These are phyloP conservation scores for Rhinogobius similis DNA, from an alignment of 2,113 vertebrate genomes.

Conservation along the genomic window DNA sequence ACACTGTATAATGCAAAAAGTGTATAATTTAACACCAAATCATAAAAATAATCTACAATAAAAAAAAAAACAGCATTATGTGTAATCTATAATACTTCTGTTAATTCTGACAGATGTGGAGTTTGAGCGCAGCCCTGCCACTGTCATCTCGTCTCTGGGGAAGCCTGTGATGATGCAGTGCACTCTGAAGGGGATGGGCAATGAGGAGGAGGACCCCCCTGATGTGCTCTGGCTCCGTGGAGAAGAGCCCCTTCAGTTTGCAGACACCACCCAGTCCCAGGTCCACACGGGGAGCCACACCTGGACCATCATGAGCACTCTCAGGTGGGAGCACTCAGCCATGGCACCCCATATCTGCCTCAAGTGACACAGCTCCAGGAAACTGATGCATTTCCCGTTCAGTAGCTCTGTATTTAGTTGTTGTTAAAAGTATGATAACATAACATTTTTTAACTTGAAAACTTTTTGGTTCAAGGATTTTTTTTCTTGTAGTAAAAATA, in stretches of 20 bases:
- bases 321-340: conserved; percentile 42
- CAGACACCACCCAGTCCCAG: conserved; percentile 83
- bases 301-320: conserved; percentile 71
- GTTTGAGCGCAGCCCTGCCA: conserved; percentile 76
- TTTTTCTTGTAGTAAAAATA: no score
- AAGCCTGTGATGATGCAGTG: conserved; percentile 79
- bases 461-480: no score
- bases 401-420: background rate
- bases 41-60: no score
- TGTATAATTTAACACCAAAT: no score
- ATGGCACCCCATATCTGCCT: background rate
- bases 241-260: conserved; percentile 61
- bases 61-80: background rate
- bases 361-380: background rate
- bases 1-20: no score
- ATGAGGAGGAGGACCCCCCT: conserved; percentile 66
- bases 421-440: no score
- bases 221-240: conserved; percentile 85
- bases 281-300: conserved; percentile 75
- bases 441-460: no score
- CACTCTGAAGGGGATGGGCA: conserved; percentile 59
- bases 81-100: background rate
- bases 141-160: conserved; percentile 82
- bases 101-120: conserved; percentile 52
- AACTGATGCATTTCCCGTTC: conserved; percentile 5